Evolutionary conservation across 1,140 invertebrate genomes (phyloP).

Genomic region (Ostrea denselamellosa): DNA sequence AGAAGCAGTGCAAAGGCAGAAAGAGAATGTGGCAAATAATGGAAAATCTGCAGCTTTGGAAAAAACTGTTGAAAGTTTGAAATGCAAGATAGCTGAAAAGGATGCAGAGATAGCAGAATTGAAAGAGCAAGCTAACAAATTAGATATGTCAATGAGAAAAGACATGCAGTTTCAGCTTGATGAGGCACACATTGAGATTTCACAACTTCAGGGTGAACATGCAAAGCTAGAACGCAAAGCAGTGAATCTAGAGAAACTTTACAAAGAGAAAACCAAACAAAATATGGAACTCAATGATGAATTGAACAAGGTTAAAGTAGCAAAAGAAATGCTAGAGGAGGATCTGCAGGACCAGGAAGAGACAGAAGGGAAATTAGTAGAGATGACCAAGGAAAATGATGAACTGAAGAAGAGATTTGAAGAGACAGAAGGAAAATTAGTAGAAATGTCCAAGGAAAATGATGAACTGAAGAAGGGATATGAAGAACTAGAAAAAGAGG

Average conservation of each 20-base stretch:
- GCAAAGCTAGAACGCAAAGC: constrained; percentile 37
- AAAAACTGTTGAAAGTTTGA: not conserved
- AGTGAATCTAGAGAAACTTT: constrained; percentile 38
- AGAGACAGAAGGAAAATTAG: constrained; percentile 42
- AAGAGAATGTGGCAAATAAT: not conserved
- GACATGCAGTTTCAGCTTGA: constrained; percentile 55
- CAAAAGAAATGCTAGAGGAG: constrained; percentile 51
- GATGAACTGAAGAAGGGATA: constrained; percentile 25
- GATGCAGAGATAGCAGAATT: constrained; percentile 25
- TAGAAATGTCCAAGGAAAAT: constrained; percentile 36
- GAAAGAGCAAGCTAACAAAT: constrained; percentile 24
- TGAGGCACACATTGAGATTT: constrained; percentile 53
- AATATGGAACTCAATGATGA: constrained; percentile 51
- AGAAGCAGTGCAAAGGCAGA: not conserved
- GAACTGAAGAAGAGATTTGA: constrained; percentile 32
- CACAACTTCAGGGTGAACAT: constrained; percentile 22
- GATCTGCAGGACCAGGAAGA: constrained; percentile 51
- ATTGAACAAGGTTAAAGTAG: constrained; percentile 52
- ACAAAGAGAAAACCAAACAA: constrained; percentile 52
- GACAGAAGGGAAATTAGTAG: constrained; percentile 33
- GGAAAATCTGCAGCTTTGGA: not conserved
- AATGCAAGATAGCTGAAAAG: constrained; percentile 16
- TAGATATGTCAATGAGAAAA: constrained; percentile 17
- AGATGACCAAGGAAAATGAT: constrained; percentile 38
- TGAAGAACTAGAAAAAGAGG: constrained; percentile 29